Evolutionary conservation across 2,113 vertebrate genomes (phyloP), one percentile per base, ranked within the genome.

Genomic region (Crotalus viridis): DNA sequence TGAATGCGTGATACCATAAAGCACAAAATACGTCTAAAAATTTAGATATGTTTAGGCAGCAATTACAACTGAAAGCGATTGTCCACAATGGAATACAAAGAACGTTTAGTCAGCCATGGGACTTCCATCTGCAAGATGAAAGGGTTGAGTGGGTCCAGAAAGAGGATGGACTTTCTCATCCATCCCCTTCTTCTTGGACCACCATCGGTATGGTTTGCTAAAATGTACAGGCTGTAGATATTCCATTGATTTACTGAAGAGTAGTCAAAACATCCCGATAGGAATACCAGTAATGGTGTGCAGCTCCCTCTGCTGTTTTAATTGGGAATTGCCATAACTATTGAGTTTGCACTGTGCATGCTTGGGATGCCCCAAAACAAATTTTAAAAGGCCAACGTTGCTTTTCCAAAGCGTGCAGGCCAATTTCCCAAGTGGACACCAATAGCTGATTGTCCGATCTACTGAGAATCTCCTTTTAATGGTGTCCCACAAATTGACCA

Each of bases 261-360:
- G 51, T 52, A 74, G n/a, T n/a, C 69, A 81, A 33, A 74, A 74
- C 13, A 0, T 12, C 69, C n/a, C 7, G n/a, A n/a, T 81, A 39
- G 15, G 5, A 39, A 39, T 39, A 39, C 69, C 64, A 33, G 5
- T 33, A 24, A 39, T 43, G 28, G 28, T 33, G 46, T n/a, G n/a
- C 87, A 69, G 33, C 51, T 12, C 91, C 91, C 91, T 88, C 91
- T 92, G 46, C 59, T 92, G 91, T 1, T 69, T 55, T 21, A 28
- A 51, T 28, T 74, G 33, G 56, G 3, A 61, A 91, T 48, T 59
- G 21, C 55, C 24, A 87, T 8, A 64, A 39, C 5, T 7, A 21
- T 48, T 19, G 52, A 3, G 52, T 15, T n/a, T 46, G 56, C 56
- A 15, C n/a, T 17, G 1, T 6, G 3, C 8, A 26, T 13, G 22